These are phyloP conservation scores for Anodontia alba DNA, from an alignment of 2,888 invertebrate genomes.

Conservation along the genomic window DNA sequence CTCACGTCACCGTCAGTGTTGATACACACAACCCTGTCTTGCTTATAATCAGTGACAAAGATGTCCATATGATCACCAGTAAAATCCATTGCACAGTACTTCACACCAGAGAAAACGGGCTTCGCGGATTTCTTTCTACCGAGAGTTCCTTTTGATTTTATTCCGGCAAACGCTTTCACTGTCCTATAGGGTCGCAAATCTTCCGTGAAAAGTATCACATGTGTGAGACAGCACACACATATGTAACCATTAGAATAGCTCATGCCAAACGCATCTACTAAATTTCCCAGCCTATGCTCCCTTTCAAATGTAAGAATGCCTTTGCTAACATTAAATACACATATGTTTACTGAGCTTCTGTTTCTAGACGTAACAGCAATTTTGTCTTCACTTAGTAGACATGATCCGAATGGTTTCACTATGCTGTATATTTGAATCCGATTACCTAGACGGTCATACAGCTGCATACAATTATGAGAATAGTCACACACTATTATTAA, in stretches of 20 bases:
- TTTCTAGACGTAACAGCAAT: not conserved
- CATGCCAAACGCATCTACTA: not conserved
- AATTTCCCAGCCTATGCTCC: not conserved
- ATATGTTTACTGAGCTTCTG: not conserved
- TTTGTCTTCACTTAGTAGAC: not conserved
- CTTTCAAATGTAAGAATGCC: not conserved
- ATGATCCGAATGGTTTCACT: not conserved
- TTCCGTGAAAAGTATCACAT: not conserved
- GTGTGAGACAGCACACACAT: not conserved
- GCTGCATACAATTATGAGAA: not conserved
- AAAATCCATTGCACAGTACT: not conserved
- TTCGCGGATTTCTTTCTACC: not conserved
- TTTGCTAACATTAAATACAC: not conserved
- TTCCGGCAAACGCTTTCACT: not conserved
- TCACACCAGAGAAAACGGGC: slow-evolving; percentile 8
- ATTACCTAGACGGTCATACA: not conserved
- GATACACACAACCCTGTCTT: not conserved
- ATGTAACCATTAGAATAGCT: not conserved
- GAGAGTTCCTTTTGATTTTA: not conserved
- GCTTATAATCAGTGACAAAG: not conserved
- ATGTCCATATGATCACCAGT: not conserved
- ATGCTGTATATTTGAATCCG: not conserved
- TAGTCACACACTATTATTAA: not conserved
- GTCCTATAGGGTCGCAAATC: not conserved
- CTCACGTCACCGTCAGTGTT: not conserved